Evolutionary conservation across 2,113 vertebrate genomes (phyloP), one percentile per base, ranked within the genome.

Genomic region (Entomyzon cyanotis): DNA sequence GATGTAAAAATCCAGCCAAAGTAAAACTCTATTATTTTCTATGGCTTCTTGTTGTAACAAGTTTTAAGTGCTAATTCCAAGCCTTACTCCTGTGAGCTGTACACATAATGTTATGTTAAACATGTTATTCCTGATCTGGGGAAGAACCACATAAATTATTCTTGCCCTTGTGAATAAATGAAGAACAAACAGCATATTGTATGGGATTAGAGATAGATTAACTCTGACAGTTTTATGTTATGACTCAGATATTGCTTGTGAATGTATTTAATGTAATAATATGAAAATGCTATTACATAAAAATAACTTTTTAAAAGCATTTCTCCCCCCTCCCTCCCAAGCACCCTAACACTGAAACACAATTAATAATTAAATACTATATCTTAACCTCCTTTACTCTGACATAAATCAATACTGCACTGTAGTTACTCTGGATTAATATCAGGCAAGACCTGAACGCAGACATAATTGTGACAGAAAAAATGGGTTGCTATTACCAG

Each of bases 31-130:
- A 20, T 90, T 20, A 79, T 87, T 95, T 93, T 92, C 95, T 75
- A 69, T 1, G 31, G 69, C 95, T 97, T 95, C 97, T 95, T 88
- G 89, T 73, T 46, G 78, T 76, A 97, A 94, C 94, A 96, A 96
- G 93, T 93, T 96, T 82, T 89, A 84, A 96, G 96, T 68, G 89
- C 86, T 97, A 97, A 97, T 97, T 97, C 84, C 62, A 91, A 97
- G 83, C 90, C 75, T 70, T 60, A 11, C 76, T 96, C 84, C 93
- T 95, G 88, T 94, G 67, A 96, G 87, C 70, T 60, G 70, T 89
- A 94, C 75, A 93, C 87, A 93, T 73, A 95, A 94, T 68, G 94
- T 92, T 84, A 93, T 93, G 90, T 94, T 97, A 94, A 97, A 94
- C 76, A 73, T 73, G 93, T 96, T 93, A 95, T 89, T 97, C 90